Evolutionary conservation across 2,797 vertebrate species (phyloP).

Genomic region (Eutrigla gurnardus): DNA sequence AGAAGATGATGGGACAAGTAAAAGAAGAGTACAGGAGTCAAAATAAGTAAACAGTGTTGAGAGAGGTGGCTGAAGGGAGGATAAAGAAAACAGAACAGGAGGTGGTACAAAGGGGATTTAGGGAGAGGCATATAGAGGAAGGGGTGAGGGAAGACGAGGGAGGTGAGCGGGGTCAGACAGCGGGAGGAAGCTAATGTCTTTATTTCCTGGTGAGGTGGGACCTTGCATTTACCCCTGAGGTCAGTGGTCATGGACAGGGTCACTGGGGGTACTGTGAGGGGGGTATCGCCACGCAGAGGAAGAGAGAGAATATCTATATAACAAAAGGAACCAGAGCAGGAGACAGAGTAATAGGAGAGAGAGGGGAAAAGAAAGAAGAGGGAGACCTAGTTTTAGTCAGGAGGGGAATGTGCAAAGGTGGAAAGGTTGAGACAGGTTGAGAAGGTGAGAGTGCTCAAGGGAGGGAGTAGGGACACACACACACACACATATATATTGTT

Average conservation of each 20-base stretch:
- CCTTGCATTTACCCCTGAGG: constrained; percentile 83
- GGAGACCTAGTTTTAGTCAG: constrained; percentile 72
- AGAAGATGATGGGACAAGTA: constrained; percentile 15
- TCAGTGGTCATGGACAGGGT: constrained; percentile 83
- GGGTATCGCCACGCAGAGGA: constrained; percentile 66
- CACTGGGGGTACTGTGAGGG: constrained; percentile 66
- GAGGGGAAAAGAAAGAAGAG: constrained; percentile 54
- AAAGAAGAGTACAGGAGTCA: constrained; percentile 10
- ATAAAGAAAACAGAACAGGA: constrained; percentile 54
- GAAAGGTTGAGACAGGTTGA: constrained; percentile 72
- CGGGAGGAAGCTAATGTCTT: constrained; percentile 83
- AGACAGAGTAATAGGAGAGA: constrained; percentile 55
- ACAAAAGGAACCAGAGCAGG: constrained; percentile 60
- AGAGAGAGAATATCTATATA: constrained; percentile 68
- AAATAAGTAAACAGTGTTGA: constrained; percentile 20
- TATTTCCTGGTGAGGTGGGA: constrained; percentile 84
- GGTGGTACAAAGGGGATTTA: constrained; percentile 69
- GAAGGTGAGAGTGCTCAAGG: constrained; percentile 65
- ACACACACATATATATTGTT: constrained; percentile 27
- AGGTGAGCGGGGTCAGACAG: constrained; percentile 79
- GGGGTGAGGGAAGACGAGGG: constrained; percentile 63
- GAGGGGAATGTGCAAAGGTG: constrained; percentile 72
- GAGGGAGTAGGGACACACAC: constrained; percentile 40
- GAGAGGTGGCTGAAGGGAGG: constrained; percentile 43
- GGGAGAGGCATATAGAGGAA: constrained; percentile 57